Percentiles rank a stretch among this genome's conserved stretches.
phyloP scores from a whole-genome alignment of 1,140 invertebrate genomes.

The Hormaphis cornu region DNA sequence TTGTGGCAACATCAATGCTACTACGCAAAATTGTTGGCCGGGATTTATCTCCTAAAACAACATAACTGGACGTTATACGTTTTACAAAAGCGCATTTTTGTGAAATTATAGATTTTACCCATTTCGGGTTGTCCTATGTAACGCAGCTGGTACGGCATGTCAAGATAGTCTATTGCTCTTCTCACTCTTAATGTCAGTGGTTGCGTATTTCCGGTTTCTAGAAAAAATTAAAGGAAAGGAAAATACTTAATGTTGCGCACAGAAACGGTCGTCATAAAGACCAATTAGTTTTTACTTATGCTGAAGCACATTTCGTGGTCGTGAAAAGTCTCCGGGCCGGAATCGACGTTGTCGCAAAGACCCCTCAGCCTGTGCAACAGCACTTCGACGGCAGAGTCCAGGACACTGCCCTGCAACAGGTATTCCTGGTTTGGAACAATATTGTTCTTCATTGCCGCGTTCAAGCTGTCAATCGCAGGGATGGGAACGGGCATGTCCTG shows the following conservation, averaged over 20 bases:
- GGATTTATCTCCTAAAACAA: constrained; percentile 60
- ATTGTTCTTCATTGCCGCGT: constrained; percentile 65
- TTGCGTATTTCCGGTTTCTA: constrained; percentile 46
- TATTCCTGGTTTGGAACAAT: constrained; percentile 64
- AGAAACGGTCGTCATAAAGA: neutral
- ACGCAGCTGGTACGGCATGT: constrained; percentile 75
- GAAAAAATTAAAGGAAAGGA: constrained; percentile 35
- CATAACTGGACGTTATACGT: neutral
- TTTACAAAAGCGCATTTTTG: too few relatives aligned
- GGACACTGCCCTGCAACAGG: constrained; percentile 47
- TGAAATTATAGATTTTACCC: constrained; percentile 40
- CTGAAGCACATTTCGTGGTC: constrained; percentile 83
- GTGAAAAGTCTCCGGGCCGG: constrained; percentile 78
- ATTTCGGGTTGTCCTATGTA: constrained; percentile 86
- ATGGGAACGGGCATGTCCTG: constrained; percentile 48
- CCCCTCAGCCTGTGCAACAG: constrained; percentile 81
- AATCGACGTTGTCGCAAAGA: constrained; percentile 87
- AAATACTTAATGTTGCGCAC: neutral
- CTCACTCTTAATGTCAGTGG: constrained; percentile 63
- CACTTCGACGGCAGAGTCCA: constrained; percentile 86
- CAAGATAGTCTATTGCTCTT: constrained; percentile 60
- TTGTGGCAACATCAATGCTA: constrained; percentile 84
- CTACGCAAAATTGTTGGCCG: constrained; percentile 80
- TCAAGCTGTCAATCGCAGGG: constrained; percentile 67
- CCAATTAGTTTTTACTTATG: constrained; percentile 45